Conservation (phyloP, 2,113 vertebrate species). For the Corythornis vintsioides region DNA sequence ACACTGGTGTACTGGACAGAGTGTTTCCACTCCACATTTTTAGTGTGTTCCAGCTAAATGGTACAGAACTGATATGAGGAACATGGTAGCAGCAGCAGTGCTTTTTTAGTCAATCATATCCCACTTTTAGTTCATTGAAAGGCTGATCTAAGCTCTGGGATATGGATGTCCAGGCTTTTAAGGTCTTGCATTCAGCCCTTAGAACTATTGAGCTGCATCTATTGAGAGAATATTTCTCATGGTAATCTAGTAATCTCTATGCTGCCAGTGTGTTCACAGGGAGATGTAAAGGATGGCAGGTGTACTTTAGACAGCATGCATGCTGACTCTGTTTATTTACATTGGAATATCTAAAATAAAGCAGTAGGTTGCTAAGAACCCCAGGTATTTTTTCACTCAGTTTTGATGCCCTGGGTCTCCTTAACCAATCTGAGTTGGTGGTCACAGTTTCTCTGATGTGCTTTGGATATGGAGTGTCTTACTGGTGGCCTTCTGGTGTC, state of each 20-base stretch:
- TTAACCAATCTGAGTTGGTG: not conserved
- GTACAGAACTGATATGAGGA: not conserved
- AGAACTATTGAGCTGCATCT: slow-evolving; percentile 24
- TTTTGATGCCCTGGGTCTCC: not conserved
- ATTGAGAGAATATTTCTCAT: not conserved
- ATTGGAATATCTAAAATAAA: not conserved
- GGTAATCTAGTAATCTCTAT: not conserved
- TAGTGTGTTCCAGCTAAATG: not conserved
- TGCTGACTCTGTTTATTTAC: not conserved
- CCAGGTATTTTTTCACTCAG: not conserved
- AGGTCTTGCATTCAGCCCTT: not conserved
- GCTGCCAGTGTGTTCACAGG: not conserved
- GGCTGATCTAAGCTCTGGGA: not conserved
- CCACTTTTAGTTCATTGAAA: not conserved
- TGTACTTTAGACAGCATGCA: not conserved
- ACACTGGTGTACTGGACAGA: not conserved
- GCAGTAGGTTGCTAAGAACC: not conserved
- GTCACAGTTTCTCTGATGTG: not conserved
- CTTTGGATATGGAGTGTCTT: not conserved
- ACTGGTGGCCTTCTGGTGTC: slow-evolving; percentile 9
- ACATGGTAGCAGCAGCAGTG: not conserved
- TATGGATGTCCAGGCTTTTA: not conserved
- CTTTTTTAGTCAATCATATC: not conserved
- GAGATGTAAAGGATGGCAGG: not conserved
- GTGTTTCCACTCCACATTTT: not conserved